Base-by-base conservation (phyloP, 2,113 vertebrate genomes). In the Hyla sarda region DNA sequence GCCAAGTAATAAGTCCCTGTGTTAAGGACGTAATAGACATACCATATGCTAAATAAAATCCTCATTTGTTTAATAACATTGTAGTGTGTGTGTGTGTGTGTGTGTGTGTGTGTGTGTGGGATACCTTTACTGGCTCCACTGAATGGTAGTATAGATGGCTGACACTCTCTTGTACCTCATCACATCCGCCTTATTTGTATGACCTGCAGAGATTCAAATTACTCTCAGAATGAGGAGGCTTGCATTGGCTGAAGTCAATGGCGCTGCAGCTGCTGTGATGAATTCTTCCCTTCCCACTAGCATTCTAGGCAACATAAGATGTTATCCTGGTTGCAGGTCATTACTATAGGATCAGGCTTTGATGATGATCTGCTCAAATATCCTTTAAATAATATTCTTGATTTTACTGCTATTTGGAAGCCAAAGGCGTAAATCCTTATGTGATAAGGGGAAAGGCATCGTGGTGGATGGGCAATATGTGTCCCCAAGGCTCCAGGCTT, bases 181-280 rank as follows among this genome's bases (percentile, higher is more conserved):
- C 65, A 56, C 50, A 45, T 37, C 82, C 30, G 48, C 76, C 76
- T 86, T 80, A 80, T 86, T 86, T 80, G 84, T 86, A 86, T 72
- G 84, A 86, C 84, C 76, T 72, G 65, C 76, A 80, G 77, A 86
- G 76, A 62, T 71, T 86, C 75, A 47, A 25, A 79, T 86, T 47
- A 72, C 76, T 79, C 65, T 19, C 84, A 80, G 47, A 47, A 73
- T 21, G 84, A 80, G 76, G 75, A 69, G 75, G 65, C 76, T 34
- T 32, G 75, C 76, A 25, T 80, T 72, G 65, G 65, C 65, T 72
- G 76, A 41, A 80, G 65, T 80, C 84, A 81, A 47, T 67, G 84
- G 48, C 62, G 32, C 76, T 86, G 84, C 84, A 86, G 84, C 65
- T 80, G 76, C 37, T 58, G 47, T 80, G 76, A 80, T 86, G n/a